Evolutionary conservation across 2,888 invertebrate species (phyloP).

Genomic region (Chrysodeixis includens): DNA sequence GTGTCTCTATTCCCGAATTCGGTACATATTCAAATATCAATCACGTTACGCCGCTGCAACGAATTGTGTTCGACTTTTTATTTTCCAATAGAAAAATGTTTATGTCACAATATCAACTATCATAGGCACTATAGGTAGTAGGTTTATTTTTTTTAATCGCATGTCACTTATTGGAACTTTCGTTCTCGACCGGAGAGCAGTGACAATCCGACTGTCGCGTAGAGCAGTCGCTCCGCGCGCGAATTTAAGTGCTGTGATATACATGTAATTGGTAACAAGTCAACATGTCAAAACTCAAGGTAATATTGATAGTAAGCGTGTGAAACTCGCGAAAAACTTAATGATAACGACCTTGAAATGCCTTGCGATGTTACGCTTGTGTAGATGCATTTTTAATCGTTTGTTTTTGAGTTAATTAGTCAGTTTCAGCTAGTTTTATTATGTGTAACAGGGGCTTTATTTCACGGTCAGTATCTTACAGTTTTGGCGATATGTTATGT

Average conservation of each 20-base stretch:
- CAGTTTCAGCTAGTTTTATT: slow-evolving; percentile 40
- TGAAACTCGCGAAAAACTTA: slow-evolving; percentile 52
- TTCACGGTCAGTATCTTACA: slow-evolving; percentile 27
- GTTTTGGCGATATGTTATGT: slow-evolving; percentile 26
- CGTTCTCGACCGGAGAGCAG: slow-evolving; percentile 54
- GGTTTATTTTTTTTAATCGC: slow-evolving; percentile 38
- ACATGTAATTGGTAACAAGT: slow-evolving; percentile 57
- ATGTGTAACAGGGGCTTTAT: slow-evolving; percentile 37
- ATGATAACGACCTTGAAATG: slow-evolving; percentile 45
- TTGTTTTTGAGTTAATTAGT: slow-evolving; percentile 39
- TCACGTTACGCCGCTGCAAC: slow-evolving; percentile 32
- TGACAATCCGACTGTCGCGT: slow-evolving; percentile 49
- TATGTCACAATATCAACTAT: slow-evolving; percentile 38
- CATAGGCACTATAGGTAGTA: slow-evolving; percentile 2
- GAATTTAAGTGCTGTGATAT: slow-evolving; percentile 57
- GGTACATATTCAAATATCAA: slow-evolving; percentile 46
- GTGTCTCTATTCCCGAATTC: slow-evolving; percentile 36
- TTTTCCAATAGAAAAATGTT: slow-evolving; percentile 40
- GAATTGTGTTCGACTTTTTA: slow-evolving; percentile 33
- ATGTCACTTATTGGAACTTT: slow-evolving; percentile 54
- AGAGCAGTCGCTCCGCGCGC: slow-evolving; percentile 51
- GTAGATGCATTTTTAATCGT: slow-evolving; percentile 53
- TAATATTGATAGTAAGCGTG: slow-evolving; percentile 68
- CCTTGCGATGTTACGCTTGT: slow-evolving; percentile 33
- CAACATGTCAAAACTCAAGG: slow-evolving; percentile 83